Evolutionary conservation across 2,888 invertebrate species (phyloP).

Genomic region (Erebia epiphron): DNA sequence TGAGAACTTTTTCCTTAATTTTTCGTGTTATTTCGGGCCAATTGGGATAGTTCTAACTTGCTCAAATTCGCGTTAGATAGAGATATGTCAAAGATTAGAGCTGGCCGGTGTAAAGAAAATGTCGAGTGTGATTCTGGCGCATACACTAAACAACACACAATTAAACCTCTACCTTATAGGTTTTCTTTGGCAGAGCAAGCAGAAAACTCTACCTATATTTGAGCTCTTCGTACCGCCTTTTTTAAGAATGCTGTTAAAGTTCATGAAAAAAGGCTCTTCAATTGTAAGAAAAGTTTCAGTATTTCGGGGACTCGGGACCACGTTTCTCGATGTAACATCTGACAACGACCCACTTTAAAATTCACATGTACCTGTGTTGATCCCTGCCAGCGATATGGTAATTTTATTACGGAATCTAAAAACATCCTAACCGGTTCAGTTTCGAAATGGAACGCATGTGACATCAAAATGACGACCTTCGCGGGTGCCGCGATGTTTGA

Average conservation of each 20-base stretch:
- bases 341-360: conserved; percentile 7
- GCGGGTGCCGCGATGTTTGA: conserved; percentile 54
- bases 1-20: not conserved
- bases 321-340: not conserved
- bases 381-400: conserved; percentile 73
- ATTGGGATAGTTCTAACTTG: not conserved
- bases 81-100: not conserved
- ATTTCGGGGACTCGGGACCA: not conserved
- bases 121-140: too few relatives aligned
- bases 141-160: too few relatives aligned
- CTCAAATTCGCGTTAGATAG: not conserved
- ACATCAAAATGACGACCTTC: conserved; percentile 73
- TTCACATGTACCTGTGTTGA: conserved; percentile 46
- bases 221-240: too few relatives aligned
- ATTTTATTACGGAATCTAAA: conserved; percentile 78
- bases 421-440: conserved; percentile 75
- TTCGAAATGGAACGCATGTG: conserved; percentile 75
- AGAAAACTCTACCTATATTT: not conserved
- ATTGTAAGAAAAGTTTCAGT: too few relatives aligned
- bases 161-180: not conserved
- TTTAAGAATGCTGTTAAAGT: too few relatives aligned
- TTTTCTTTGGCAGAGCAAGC: not conserved
- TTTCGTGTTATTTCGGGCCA: too few relatives aligned
- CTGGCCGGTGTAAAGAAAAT: not conserved
- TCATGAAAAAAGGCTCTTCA: too few relatives aligned